Percentiles rank a stretch among this genome's conserved stretches.
Evolutionary conservation across 2,113 vertebrate genomes (phyloP).

Genomic region (Dunckerocampus dactyliophorus): DNA sequence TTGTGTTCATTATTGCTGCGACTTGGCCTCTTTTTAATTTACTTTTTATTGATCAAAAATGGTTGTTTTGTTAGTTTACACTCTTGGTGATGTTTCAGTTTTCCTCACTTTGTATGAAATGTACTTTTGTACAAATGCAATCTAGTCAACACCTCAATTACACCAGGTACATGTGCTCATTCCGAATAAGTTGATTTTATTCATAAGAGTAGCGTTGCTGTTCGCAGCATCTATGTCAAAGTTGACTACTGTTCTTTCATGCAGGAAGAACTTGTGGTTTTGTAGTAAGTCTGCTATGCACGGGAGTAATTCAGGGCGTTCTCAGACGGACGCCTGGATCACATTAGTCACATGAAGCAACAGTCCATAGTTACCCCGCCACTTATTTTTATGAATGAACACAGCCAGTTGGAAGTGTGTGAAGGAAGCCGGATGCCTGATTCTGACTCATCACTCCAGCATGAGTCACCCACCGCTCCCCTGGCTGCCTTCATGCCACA

Average conservation of each 20-base stretch:
- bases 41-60: too few species aligned
- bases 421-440: conserved; percentile 63
- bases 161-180: too few species aligned
- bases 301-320: conserved; percentile 40
- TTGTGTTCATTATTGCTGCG: background rate
- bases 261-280: conserved; percentile 32
- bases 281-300: conserved; percentile 52
- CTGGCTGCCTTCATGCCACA: conserved; percentile 29
- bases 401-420: conserved; percentile 45
- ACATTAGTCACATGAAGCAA: conserved; percentile 62
- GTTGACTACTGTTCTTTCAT: conserved; percentile 14
- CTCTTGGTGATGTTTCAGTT: too few species aligned
- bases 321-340: conserved; percentile 34
- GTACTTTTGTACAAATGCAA: too few species aligned
- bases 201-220: too few species aligned
- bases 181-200: too few species aligned
- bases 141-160: too few species aligned
- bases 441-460: conserved; percentile 78
- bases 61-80: too few species aligned
- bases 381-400: conserved; percentile 84
- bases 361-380: conserved; percentile 59
- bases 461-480: conserved; percentile 61
- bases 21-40: background rate
- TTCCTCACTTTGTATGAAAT: too few species aligned
- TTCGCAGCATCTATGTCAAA: background rate